These are phyloP conservation scores for Rhagium mordax DNA, from an alignment of 2,888 invertebrate genomes.

Conservation along the genomic window DNA sequence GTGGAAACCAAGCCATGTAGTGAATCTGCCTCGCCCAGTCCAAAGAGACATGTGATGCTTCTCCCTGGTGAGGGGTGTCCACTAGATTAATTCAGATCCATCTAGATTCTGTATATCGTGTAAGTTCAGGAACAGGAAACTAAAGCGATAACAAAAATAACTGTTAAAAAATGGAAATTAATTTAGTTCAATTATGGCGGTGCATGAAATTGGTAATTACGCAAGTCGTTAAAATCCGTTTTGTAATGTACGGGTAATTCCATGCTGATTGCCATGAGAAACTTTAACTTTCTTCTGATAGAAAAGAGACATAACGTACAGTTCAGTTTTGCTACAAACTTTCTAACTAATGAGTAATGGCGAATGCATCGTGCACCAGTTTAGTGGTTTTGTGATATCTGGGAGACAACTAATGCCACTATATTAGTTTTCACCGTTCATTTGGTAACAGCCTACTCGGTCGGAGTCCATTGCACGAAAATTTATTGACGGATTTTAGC, in stretches of 20 bases:
- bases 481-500: neutral
- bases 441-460: neutral
- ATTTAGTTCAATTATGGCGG: neutral
- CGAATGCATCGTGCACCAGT: neutral
- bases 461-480: neutral
- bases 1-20: no score
- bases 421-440: neutral
- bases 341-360: neutral
- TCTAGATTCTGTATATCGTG: no score
- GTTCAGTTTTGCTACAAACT: neutral
- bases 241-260: neutral
- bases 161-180: neutral
- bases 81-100: no score
- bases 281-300: neutral
- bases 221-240: neutral
- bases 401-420: neutral
- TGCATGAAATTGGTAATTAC: neutral
- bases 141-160: no score
- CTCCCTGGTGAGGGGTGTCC: no score
- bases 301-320: neutral
- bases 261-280: neutral
- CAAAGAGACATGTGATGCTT: no score
- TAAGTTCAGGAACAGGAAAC: no score
- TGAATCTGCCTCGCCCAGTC: no score
- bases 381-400: no score